Evolutionary conservation across 2,888 invertebrate genomes (phyloP).

Genomic region (Apeira syringaria): DNA sequence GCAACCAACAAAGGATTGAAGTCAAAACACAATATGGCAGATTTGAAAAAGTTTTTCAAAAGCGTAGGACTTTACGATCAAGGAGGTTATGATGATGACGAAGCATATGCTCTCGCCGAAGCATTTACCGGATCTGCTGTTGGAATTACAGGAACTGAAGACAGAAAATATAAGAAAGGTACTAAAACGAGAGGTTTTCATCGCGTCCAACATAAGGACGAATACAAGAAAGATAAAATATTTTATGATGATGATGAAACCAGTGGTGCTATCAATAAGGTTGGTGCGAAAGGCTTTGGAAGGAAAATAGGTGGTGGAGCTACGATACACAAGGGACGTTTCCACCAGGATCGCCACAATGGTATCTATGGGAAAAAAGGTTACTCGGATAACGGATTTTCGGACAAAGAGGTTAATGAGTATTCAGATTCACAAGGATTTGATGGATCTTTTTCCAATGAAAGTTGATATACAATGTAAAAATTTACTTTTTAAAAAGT

Average conservation of each 20-base stretch:
- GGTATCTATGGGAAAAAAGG: slow-evolving; percentile 74
- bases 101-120: slow-evolving; percentile 65
- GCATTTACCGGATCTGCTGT: slow-evolving; percentile 61
- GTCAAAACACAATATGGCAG: slow-evolving; percentile 52
- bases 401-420: slow-evolving; percentile 72
- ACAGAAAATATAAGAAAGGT: slow-evolving; percentile 79
- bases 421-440: slow-evolving; percentile 73
- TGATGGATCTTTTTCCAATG: slow-evolving; percentile 54
- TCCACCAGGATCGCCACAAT: slow-evolving; percentile 67
- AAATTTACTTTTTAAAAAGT: no score
- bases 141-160: slow-evolving; percentile 66
- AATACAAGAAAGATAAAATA: slow-evolving; percentile 83
- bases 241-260: slow-evolving; percentile 83
- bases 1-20: slow-evolving; percentile 50
- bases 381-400: slow-evolving; percentile 74
- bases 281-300: slow-evolving; percentile 74
- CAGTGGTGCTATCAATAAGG: slow-evolving; percentile 74
- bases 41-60: slow-evolving; percentile 61
- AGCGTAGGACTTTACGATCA: slow-evolving; percentile 51
- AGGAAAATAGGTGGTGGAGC: slow-evolving; percentile 70
- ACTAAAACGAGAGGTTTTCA: slow-evolving; percentile 83
- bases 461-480: slow-evolving; percentile 23
- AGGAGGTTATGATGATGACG: slow-evolving; percentile 61
- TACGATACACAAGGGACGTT: slow-evolving; percentile 60
- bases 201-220: slow-evolving; percentile 83